These are phyloP conservation scores for Boulengeromyrus knoepffleri DNA, from an alignment of 2,113 vertebrate genomes.

Conservation along the genomic window DNA sequence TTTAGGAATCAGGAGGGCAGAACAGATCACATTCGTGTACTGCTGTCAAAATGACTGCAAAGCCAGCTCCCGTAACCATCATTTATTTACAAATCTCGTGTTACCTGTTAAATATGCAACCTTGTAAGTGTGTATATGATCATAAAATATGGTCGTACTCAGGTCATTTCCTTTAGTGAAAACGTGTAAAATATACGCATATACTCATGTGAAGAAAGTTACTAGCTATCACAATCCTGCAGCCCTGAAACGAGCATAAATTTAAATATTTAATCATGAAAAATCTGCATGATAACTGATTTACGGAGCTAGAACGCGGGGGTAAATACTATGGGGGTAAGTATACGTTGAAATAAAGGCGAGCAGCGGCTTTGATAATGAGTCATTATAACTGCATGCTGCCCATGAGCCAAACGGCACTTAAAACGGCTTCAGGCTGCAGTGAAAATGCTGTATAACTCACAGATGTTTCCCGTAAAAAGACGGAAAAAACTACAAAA, in stretches of 20 bases:
- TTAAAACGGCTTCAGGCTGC: conserved; percentile 53
- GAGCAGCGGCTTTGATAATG: conserved; percentile 51
- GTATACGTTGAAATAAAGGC: neutral
- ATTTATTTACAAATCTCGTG: neutral
- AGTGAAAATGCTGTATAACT: conserved; percentile 48
- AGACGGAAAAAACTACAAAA: conserved; percentile 71
- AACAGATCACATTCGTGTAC: neutral
- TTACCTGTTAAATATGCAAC: neutral
- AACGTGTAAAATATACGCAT: neutral
- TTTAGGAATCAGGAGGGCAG: neutral
- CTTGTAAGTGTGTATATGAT: neutral
- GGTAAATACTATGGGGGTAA: neutral
- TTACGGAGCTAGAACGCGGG: neutral
- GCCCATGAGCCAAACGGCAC: conserved; percentile 25
- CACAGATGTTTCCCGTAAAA: conserved; percentile 73
- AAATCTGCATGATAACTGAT: neutral
- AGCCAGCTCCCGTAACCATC: neutral
- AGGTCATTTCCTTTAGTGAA: neutral
- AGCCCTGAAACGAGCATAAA: neutral
- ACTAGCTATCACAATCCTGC: neutral
- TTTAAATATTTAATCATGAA: neutral
- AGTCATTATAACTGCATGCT: conserved; percentile 51
- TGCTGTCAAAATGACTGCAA: neutral
- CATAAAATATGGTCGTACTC: neutral
- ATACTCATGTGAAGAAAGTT: neutral